Evolutionary conservation across 64 coral and sea anemone species (phyloP), one percentile per base, ranked within the genome.

Genomic region (Stichodactyla helianthus): DNA sequence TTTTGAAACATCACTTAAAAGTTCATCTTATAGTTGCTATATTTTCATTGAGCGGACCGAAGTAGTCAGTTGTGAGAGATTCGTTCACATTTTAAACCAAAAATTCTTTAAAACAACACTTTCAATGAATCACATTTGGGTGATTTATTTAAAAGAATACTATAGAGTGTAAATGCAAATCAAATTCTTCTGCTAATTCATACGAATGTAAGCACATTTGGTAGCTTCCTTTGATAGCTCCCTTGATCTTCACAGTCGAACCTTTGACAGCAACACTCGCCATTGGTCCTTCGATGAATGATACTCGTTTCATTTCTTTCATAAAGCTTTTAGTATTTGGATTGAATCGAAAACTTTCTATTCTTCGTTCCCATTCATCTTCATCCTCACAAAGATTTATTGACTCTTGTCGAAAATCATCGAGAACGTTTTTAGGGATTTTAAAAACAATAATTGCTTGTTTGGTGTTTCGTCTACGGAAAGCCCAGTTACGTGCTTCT

Each of bases 401-500:
- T 52, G 78, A 81, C 50, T 5, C 18, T 81, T 16, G 12, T 19
- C 78, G 78, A 81, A 52, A 81, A 0, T 53, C 9, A 54, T 81
- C 50, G 53, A 81, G 52, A 20, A 52, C 78, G 4, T 17, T 19
- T 4, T 81, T 53, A 20, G 78, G 78, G 26, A 81, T 81, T 54
- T 81, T 81, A 20, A 52, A 81, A 54, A 81, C 53, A 51, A 81
- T 7, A 8, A 81, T 9, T 18, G 78, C 78, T 52, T 15, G 78
- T 22, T 81, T 83, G 6, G 0, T 19, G 12, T 28, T 27, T 74
- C 50, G 19, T 77, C 14, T 87, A 6, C 51, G 28, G 55, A 71
- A 83, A 51, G 60, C 79, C 88, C 88, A 89, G 20, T 50, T 70
- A 6, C 16, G 50, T 35, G 88, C 88, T 6, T 76, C 82, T 15